These are phyloP conservation scores for Pangasius macronema DNA, from an alignment of 2,797 vertebrate genomes.

Conservation along the genomic window DNA sequence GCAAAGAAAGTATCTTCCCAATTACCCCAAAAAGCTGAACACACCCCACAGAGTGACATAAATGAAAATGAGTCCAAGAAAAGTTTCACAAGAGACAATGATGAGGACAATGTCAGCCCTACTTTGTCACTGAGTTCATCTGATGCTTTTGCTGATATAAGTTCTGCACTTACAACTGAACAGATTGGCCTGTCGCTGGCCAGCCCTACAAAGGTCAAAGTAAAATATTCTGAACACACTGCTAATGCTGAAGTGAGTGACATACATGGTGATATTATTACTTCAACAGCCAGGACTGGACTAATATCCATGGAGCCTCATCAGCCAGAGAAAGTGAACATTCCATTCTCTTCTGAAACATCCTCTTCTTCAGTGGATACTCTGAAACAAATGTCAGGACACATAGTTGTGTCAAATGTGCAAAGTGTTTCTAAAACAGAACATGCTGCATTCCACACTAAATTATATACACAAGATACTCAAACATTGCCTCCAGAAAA, in stretches of 20 bases:
- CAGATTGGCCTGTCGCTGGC: conserved; percentile 58
- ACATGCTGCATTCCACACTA: conserved; percentile 65
- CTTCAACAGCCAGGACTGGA: conserved; percentile 80
- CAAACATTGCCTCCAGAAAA: conserved; percentile 49
- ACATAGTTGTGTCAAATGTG: conserved; percentile 72
- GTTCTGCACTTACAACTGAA: conserved; percentile 74
- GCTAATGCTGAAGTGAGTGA: conserved; percentile 53
- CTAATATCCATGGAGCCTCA: conserved; percentile 75
- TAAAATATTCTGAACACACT: conserved; percentile 71
- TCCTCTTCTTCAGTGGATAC: conserved; percentile 75
- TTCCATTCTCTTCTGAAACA: conserved; percentile 68
- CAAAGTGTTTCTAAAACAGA: conserved; percentile 70
- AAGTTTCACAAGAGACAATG: conserved; percentile 56
- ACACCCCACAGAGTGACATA: conserved; percentile 1
- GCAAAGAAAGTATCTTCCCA: conserved; percentile 49
- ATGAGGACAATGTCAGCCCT: conserved; percentile 68
- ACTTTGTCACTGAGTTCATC: conserved; percentile 74
- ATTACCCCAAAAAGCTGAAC: conserved; percentile 7
- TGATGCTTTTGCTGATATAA: conserved; percentile 76
- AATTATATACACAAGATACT: conserved; percentile 58
- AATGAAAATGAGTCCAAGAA: conserved; percentile 62
- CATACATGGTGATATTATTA: conserved; percentile 64
- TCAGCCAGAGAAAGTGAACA: conserved; percentile 74
- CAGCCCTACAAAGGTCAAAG: conserved; percentile 74
- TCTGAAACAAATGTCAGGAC: conserved; percentile 67